Percentiles rank a stretch among this genome's conserved stretches.
Conservation (phyloP, 2,888 invertebrate genomes). For the Andrena camellia region DNA sequence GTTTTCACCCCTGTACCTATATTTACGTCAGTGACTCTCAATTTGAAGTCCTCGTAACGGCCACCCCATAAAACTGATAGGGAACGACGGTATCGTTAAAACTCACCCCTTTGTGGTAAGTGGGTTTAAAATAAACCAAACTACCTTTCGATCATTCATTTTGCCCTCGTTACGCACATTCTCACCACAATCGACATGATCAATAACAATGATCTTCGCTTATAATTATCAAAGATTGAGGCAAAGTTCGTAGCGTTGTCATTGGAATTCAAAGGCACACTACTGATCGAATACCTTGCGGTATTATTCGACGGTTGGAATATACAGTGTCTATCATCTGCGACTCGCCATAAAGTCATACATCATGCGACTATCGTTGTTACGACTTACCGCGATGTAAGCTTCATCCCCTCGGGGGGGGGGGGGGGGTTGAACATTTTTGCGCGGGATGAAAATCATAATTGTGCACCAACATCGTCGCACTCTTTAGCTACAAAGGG, state of each 20-base stretch:
- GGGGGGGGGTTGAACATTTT: slow-evolving; percentile 48
- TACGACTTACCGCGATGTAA: slow-evolving; percentile 2
- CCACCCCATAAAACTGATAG: slow-evolving; percentile 42
- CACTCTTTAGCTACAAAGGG: slow-evolving; percentile 70
- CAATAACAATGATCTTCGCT: too few species aligned
- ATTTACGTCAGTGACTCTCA: slow-evolving; percentile 73
- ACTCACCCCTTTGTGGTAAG: slow-evolving; percentile 46
- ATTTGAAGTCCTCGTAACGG: slow-evolving; percentile 63
- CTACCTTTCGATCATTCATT: slow-evolving; percentile 42
- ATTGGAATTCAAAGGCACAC: background rate
- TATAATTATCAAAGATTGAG: background rate
- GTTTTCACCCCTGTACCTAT: slow-evolving; percentile 73
- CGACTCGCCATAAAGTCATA: slow-evolving; percentile 25
- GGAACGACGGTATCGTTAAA: slow-evolving; percentile 49
- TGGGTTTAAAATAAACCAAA: slow-evolving; percentile 55
- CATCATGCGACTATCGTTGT: slow-evolving; percentile 25
- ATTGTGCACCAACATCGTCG: slow-evolving; percentile 69
- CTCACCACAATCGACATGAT: background rate
- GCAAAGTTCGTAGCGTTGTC: background rate
- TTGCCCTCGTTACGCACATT: background rate
- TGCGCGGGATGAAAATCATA: slow-evolving; percentile 59
- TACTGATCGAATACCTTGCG: background rate
- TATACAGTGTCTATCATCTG: background rate
- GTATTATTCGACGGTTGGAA: background rate
- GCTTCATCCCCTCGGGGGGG: slow-evolving; percentile 33